Evolutionary conservation across 1,140 invertebrate species (phyloP).

Genomic region (Idris sp.): DNA sequence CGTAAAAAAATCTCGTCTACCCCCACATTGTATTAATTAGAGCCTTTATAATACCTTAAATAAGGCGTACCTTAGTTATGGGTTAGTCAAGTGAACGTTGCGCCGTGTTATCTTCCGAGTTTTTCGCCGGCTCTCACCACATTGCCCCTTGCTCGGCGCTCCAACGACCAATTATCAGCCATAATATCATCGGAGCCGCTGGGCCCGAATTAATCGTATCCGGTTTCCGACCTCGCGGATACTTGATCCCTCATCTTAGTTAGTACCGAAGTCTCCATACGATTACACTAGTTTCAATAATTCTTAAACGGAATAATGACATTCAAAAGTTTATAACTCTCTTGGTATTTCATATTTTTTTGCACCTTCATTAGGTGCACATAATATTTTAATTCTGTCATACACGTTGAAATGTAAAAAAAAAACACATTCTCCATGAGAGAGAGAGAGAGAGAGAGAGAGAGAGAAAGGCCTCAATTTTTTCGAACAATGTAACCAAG

Average conservation of each 20-base stretch:
- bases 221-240: conserved; percentile 73
- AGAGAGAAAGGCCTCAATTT: too few species aligned
- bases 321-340: too few species aligned
- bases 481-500: too few species aligned
- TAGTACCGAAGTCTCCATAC: conserved; percentile 47
- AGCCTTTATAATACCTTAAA: conserved; percentile 74
- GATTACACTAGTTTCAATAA: conserved; percentile 41
- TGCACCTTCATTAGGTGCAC: too few species aligned
- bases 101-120: conserved; percentile 71
- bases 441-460: too few species aligned
- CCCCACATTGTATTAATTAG: conserved; percentile 77
- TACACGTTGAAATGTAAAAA: too few species aligned
- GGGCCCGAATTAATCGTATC: conserved; percentile 75
- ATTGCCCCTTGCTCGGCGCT: conserved; percentile 62
- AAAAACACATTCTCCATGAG: too few species aligned
- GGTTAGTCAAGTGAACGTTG: conserved; percentile 69
- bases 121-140: conserved; percentile 64
- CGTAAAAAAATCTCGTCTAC: conserved; percentile 75
- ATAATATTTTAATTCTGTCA: too few species aligned
- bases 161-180: conserved; percentile 76
- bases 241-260: conserved; percentile 62
- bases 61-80: conserved; percentile 74
- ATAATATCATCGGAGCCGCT: conserved; percentile 73
- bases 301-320: conserved; percentile 30
- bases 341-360: too few species aligned